phyloP scores from a whole-genome alignment of 2,888 invertebrate species.

The Amiota minor region DNA sequence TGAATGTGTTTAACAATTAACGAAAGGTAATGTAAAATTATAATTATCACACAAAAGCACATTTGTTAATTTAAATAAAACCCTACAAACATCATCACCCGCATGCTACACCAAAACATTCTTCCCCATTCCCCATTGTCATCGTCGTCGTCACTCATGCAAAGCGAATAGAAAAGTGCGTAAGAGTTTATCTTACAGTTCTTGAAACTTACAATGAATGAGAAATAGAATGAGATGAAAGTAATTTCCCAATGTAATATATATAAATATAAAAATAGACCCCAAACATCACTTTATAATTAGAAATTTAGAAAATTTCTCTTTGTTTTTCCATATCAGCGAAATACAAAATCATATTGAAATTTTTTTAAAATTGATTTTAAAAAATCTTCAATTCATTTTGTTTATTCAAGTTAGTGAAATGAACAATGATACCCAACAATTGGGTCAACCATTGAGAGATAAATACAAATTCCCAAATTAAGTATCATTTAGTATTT shows the following conservation, averaged over 20 bases:
- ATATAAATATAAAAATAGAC: constrained; percentile 72
- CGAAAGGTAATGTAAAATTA: constrained; percentile 72
- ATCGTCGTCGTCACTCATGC: background rate
- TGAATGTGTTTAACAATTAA: constrained; percentile 68
- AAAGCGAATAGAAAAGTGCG: constrained; percentile 20
- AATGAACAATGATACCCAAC: no score
- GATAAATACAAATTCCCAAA: no score
- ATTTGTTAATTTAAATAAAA: constrained; percentile 71
- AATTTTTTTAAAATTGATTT: no score
- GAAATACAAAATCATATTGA: no score
- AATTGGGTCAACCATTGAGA: no score
- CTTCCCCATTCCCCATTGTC: constrained; percentile 4
- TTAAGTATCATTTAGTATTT: no score
- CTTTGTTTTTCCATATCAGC: no score
- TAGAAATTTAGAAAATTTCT: no score
- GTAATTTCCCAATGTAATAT: constrained; percentile 70
- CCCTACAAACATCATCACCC: constrained; percentile 28
- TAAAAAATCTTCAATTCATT: no score
- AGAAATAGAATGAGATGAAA: background rate
- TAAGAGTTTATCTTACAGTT: background rate
- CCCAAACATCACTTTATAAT: no score
- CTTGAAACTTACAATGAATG: no score
- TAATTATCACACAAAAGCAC: constrained; percentile 69
- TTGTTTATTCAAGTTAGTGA: no score
- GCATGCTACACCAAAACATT: constrained; percentile 24